Conservation (phyloP, 1,140 invertebrate species). For the Drosophila bipectinata region DNA sequence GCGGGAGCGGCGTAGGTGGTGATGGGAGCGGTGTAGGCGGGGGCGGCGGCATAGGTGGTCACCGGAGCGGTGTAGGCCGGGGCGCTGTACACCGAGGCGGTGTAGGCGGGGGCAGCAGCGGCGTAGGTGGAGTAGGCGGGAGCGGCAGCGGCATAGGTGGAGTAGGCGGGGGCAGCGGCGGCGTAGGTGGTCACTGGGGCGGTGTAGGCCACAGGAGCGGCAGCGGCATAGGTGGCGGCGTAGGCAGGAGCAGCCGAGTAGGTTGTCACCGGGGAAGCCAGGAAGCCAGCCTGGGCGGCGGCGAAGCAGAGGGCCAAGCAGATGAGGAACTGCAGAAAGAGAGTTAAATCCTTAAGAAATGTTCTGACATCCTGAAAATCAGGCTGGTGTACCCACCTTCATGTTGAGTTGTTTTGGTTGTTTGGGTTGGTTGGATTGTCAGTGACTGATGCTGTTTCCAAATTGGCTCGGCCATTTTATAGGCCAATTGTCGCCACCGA, state of each 20-base stretch:
- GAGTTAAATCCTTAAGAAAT: slow-evolving; percentile 8
- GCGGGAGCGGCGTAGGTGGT: slow-evolving; percentile 64
- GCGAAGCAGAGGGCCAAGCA: slow-evolving; percentile 75
- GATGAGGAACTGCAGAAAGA: slow-evolving; percentile 62
- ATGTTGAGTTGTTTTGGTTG: slow-evolving; percentile 53
- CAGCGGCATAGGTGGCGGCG: slow-evolving; percentile 63
- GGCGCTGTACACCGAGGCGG: slow-evolving; percentile 55
- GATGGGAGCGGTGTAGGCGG: slow-evolving; percentile 40
- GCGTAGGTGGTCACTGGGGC: slow-evolving; percentile 49
- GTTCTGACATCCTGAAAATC: too few relatives aligned
- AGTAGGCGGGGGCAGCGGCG: slow-evolving; percentile 34
- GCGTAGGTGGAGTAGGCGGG: slow-evolving; percentile 63
- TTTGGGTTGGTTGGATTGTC: slow-evolving; percentile 55
- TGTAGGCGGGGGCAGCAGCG: slow-evolving; percentile 55
- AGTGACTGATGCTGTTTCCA: slow-evolving; percentile 66
- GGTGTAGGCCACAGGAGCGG: slow-evolving; percentile 58
- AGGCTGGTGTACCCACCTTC: slow-evolving; percentile 47
- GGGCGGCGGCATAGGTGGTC: slow-evolving; percentile 42
- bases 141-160: slow-evolving; percentile 47
- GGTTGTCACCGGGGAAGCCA: slow-evolving; percentile 57
- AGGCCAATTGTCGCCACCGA: slow-evolving; percentile 39
- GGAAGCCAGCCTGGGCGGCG: slow-evolving; percentile 69
- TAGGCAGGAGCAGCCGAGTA: slow-evolving; percentile 63
- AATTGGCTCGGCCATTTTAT: slow-evolving; percentile 60
- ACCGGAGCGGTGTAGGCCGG: slow-evolving; percentile 56